Percentiles rank a stretch among this genome's conserved stretches.
These are phyloP conservation scores for Aurelia sp. DNA, from an alignment of 30 jellyfish, hydroid and myxozoan species.

Conservation along the genomic window DNA sequence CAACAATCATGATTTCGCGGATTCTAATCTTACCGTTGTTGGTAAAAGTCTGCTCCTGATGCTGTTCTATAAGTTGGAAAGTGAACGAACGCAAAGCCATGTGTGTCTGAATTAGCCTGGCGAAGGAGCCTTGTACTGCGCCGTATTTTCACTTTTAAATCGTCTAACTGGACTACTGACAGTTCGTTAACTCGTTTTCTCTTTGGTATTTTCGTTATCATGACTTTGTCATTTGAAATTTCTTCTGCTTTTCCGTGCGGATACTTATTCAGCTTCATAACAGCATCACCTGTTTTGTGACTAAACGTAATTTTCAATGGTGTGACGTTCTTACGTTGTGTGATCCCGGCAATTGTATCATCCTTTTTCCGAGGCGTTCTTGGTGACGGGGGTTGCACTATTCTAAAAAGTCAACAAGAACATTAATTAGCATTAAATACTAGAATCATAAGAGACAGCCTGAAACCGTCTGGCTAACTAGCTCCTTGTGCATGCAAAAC, in stretches of 20 bases:
- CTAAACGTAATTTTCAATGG: conserved; percentile 33
- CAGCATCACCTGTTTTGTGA: conserved; percentile 28
- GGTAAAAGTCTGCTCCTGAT: background rate
- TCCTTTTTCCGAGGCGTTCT: background rate
- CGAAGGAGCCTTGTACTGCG: conserved; percentile 54
- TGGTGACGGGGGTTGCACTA: background rate
- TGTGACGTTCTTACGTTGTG: background rate
- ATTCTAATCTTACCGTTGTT: too few species aligned
- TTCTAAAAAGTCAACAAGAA: too few species aligned
- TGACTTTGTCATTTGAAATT: conserved; percentile 2
- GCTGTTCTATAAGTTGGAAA: conserved; percentile 47
- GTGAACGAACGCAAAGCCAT: conserved; percentile 45
- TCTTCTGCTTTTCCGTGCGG: conserved; percentile 8
- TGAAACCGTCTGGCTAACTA: too few species aligned
- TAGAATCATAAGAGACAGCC: too few species aligned
- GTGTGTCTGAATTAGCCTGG: conserved; percentile 10
- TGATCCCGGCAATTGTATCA: background rate
- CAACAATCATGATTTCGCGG: too few species aligned
- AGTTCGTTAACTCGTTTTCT: conserved; percentile 16
- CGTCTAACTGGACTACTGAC: conserved; percentile 30
- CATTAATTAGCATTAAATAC: too few species aligned
- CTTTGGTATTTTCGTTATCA: conserved; percentile 9
- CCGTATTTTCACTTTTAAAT: conserved; percentile 36
- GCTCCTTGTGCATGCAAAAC: too few species aligned
- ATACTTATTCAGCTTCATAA: background rate